Conservation (phyloP, 2,888 invertebrate genomes). For the Cepaea hortensis region DNA sequence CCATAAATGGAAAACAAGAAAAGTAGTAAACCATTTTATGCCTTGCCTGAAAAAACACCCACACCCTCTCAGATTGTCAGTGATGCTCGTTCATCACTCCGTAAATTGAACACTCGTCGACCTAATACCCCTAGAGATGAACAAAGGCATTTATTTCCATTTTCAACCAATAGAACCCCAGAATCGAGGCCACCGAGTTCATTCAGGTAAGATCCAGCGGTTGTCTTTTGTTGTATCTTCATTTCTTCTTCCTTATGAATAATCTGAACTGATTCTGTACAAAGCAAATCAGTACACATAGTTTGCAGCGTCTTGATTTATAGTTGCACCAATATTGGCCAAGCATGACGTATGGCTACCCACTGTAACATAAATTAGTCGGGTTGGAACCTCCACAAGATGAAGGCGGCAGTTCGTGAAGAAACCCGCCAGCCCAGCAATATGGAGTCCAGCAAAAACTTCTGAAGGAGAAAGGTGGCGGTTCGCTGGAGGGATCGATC, state of each 20-base stretch:
- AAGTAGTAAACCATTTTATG: constrained; percentile 70
- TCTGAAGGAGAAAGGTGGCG: no score
- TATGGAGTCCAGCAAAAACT: no score
- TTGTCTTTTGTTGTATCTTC: neutral
- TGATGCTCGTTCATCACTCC: constrained; percentile 75
- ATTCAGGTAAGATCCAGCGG: constrained; percentile 68
- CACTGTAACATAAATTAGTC: no score
- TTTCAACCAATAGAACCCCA: constrained; percentile 67
- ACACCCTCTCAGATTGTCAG: constrained; percentile 73
- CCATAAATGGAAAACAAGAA: constrained; percentile 44
- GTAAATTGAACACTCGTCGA: constrained; percentile 86
- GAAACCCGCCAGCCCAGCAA: no score
- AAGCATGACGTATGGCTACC: no score
- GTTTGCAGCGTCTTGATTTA: no score
- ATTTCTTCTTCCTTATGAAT: neutral
- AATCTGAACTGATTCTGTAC: no score
- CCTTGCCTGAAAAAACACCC: constrained; percentile 68
- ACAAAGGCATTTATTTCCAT: constrained; percentile 85
- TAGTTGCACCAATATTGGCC: no score
- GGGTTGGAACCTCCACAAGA: no score
- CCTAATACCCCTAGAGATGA: constrained; percentile 90
- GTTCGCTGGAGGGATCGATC: no score
- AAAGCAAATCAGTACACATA: no score
- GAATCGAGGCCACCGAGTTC: constrained; percentile 75
- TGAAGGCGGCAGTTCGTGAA: no score